A percentile compares a stretch with the other conserved stretches of the same genome.
phyloP scores from a whole-genome alignment of 1,140 invertebrate genomes.

The Theocolax elegans region DNA sequence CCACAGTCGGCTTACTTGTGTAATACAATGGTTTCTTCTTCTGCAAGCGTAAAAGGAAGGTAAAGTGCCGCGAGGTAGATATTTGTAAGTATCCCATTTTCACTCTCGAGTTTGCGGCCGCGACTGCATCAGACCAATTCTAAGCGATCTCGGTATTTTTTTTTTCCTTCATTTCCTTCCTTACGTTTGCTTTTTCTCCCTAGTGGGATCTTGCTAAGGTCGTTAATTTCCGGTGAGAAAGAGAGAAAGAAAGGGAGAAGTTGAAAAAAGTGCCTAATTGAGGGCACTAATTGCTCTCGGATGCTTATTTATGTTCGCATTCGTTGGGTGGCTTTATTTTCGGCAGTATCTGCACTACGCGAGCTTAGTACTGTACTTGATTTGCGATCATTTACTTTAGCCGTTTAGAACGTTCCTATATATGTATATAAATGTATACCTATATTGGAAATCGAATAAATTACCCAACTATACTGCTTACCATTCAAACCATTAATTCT shows the following conservation, averaged over 20 bases:
- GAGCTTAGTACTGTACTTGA: not conserved
- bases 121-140: no score
- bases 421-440: no score
- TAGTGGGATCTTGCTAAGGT: no score
- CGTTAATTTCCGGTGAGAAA: not conserved
- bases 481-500: no score
- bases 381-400: constrained; percentile 9
- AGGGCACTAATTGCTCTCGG: constrained; percentile 1
- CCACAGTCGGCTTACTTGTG: not conserved
- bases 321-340: not conserved
- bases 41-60: not conserved
- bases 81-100: constrained; percentile 7
- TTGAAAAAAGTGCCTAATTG: not conserved
- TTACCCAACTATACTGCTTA: no score
- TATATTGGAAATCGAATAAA: no score
- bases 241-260: not conserved
- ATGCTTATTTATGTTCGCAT: constrained; percentile 10
- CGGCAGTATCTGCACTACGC: not conserved
- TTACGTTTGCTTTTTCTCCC: no score
- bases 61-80: not conserved
- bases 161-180: no score
- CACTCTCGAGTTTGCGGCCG: constrained; percentile 15
- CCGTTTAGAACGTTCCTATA: no score
- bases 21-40: not conserved
- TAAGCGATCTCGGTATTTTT: no score